phyloP scores from a whole-genome alignment of 2,888 invertebrate genomes.

The Pollenia griseotomentosa region DNA sequence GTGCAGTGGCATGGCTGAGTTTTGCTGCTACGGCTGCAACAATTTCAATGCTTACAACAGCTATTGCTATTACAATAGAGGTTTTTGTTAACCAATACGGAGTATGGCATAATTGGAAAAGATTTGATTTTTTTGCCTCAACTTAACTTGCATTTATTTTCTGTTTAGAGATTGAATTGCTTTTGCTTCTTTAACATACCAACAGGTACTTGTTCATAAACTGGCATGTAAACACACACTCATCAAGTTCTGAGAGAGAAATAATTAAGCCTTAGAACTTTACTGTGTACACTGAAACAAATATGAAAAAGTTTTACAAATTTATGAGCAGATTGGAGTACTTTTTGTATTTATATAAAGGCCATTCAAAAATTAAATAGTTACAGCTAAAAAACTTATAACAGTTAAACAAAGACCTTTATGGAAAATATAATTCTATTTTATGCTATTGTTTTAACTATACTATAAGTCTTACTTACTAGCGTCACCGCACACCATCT shows the following conservation, averaged over 20 bases:
- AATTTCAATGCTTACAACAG: slow-evolving; percentile 64
- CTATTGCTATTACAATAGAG: slow-evolving; percentile 68
- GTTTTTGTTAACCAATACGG: slow-evolving; percentile 59
- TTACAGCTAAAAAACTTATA: too few species aligned
- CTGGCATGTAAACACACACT: background rate
- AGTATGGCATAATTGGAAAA: slow-evolving; percentile 62
- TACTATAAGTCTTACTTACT: too few species aligned
- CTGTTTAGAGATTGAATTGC: background rate
- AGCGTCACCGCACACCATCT: too few species aligned
- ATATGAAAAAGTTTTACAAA: slow-evolving; percentile 42
- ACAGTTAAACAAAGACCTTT: too few species aligned
- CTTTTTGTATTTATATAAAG: background rate
- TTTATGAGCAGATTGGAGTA: background rate
- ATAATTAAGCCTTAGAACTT: slow-evolving; percentile 57
- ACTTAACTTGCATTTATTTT: too few species aligned
- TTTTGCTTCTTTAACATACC: slow-evolving; percentile 18
- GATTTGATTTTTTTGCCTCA: slow-evolving; percentile 13
- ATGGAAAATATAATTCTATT: too few species aligned
- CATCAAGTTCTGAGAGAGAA: slow-evolving; percentile 24
- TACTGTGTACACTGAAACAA: slow-evolving; percentile 63
- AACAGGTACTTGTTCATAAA: slow-evolving; percentile 43
- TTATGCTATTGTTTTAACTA: too few species aligned
- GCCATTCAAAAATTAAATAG: too few species aligned
- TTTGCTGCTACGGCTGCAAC: slow-evolving; percentile 69
- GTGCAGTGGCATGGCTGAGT: slow-evolving; percentile 77